Evolutionary conservation across 2,888 invertebrate species (phyloP), one percentile per base, ranked within the genome.

Genomic region (Sphecodes monilicornis): DNA sequence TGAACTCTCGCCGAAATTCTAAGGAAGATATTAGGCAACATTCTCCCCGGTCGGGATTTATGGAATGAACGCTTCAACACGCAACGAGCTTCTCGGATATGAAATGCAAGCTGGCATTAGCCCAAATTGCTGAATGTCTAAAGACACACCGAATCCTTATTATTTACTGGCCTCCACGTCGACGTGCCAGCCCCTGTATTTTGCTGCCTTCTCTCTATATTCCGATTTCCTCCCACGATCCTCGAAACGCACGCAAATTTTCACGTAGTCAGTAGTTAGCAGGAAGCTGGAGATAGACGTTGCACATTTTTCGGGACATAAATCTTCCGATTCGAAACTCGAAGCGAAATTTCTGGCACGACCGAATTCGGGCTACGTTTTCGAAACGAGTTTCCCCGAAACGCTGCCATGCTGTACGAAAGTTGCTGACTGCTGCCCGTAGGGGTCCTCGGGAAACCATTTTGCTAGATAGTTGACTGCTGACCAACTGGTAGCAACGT

Each of bases 51-150:
- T 8, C 18, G 29, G 85, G 88, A 89, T 89, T 89, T 89, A 89
- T 86, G 78, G 75, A 26, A 50, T 32, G 78, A 80, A 85, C 79
- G 82, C 82, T 78, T 86, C 86, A 82, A 82, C 88, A 81, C 89
- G 82, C 86, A 78, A 86, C 84, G 85, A 77, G 78, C 73, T 85
- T 80, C 78, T 50, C 74, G 60, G 80, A 85, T 85, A 89, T 79
- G 89, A 90, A 89, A 89, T 79, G 80, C 85, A 85, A 87, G 82
- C 87, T 90, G 90, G 85, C 90, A 83, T 86, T 84, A 78, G 80
- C 78, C 87, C 86, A 90, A 90, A 88, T 90, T 90, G 86, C 84
- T 66, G 72, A 75, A 80, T 75, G 73, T 87, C 86, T 70, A 75
- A 86, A 85, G 87, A 88, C 86, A 86, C 82, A 71, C 64, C 64